These are phyloP conservation scores for Prenolepis imparis DNA, from an alignment of 2,888 invertebrate species.

Conservation along the genomic window DNA sequence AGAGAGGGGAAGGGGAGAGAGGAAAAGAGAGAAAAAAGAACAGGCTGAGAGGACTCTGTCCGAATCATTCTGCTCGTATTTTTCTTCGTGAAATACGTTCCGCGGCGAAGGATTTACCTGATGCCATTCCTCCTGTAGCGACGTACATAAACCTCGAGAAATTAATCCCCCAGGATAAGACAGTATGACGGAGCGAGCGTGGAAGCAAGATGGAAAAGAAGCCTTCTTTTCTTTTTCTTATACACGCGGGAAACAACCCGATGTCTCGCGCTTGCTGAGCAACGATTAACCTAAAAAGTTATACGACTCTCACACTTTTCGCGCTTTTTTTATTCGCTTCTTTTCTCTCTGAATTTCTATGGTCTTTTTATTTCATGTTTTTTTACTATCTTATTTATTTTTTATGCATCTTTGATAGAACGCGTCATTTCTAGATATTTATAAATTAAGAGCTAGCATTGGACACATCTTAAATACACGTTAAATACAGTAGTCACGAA, in stretches of 20 bases:
- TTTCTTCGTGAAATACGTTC: constrained; percentile 71
- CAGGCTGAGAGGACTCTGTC: constrained; percentile 52
- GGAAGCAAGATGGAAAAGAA: constrained; percentile 68
- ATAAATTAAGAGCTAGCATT: neutral
- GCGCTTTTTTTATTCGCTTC: constrained; percentile 45
- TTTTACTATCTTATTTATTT: constrained; percentile 50
- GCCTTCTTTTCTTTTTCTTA: constrained; percentile 59
- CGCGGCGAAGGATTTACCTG: constrained; percentile 72
- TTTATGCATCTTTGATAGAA: constrained; percentile 24
- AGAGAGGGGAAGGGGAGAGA: neutral
- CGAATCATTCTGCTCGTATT: constrained; percentile 71
- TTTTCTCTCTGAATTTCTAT: constrained; percentile 9
- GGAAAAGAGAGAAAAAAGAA: constrained; percentile 17
- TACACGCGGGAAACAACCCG: constrained; percentile 74
- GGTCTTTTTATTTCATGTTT: constrained; percentile 15
- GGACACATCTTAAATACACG: neutral
- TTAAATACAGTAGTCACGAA: neutral
- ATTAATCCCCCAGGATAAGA: constrained; percentile 80
- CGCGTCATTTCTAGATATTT: neutral
- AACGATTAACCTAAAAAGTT: constrained; percentile 82
- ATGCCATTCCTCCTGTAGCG: constrained; percentile 65
- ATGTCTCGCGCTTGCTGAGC: constrained; percentile 80
- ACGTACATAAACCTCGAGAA: constrained; percentile 78
- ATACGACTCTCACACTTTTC: constrained; percentile 62
- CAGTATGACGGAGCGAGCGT: constrained; percentile 74